phyloP scores from a whole-genome alignment of 2,113 vertebrate species.

The Salvelinus fontinalis region DNA sequence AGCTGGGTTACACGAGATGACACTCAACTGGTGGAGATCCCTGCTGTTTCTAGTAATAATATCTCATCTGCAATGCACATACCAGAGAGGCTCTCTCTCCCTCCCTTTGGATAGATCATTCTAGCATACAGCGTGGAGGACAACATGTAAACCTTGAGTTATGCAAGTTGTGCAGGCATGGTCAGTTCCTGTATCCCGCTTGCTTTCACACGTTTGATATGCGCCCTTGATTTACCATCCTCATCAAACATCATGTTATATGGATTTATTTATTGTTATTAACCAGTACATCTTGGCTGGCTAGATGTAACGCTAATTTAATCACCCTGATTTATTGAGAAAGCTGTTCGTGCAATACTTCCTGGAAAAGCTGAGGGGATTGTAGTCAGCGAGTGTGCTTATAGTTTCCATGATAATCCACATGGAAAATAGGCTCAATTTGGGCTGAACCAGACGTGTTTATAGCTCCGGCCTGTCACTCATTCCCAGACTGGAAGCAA shows the following conservation, averaged over 20 bases:
- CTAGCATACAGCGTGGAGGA: not conserved
- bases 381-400: conserved; percentile 18
- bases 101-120: not conserved
- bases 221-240: conserved; percentile 21
- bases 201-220: conserved; percentile 23
- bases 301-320: conserved; percentile 20
- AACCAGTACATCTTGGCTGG: conserved; percentile 18
- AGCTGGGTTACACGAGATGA: conserved; percentile 30
- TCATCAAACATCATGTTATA: conserved; percentile 31
- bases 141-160: not conserved
- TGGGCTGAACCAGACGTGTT: conserved; percentile 6
- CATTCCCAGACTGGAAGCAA: conserved; percentile 10
- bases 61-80: conserved; percentile 38
- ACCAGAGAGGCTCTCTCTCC: conserved; percentile 10
- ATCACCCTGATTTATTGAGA: conserved; percentile 29
- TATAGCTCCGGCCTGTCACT: conserved; percentile 12
- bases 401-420: conserved; percentile 18
- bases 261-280: conserved; percentile 35
- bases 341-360: conserved; percentile 16
- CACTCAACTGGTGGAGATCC: conserved; percentile 34
- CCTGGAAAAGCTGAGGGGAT: conserved; percentile 13
- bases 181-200: conserved; percentile 1
- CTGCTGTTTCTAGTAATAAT: conserved; percentile 41
- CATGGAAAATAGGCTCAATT: conserved; percentile 24
- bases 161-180: conserved; percentile 13